Evolutionary conservation across 2,888 invertebrate species (phyloP).

Genomic region (Acanthosoma haemorrhoidale): DNA sequence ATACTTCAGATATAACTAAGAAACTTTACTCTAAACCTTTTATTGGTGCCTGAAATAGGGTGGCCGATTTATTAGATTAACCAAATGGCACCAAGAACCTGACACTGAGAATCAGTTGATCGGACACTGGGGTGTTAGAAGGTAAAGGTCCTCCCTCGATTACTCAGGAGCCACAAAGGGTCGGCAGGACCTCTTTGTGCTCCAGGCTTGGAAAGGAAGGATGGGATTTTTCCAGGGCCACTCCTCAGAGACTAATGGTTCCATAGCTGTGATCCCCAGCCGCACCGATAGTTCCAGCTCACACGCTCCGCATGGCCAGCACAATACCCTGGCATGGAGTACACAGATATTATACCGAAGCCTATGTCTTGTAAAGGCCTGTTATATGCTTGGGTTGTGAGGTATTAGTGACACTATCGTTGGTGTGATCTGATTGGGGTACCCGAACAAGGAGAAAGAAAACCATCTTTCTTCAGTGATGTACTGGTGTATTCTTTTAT

Average conservation of each 20-base stretch:
- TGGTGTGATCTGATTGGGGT: too few relatives aligned
- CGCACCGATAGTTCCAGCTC: neutral
- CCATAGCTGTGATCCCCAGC: neutral
- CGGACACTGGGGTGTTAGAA: constrained; percentile 7
- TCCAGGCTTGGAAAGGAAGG: neutral
- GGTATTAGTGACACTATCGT: too few relatives aligned
- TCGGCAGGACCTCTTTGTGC: neutral
- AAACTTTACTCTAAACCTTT: too few relatives aligned
- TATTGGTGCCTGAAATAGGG: too few relatives aligned
- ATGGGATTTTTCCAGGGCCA: neutral
- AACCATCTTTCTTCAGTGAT: too few relatives aligned
- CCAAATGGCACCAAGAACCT: neutral
- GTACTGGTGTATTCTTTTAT: too few relatives aligned
- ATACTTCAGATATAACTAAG: too few relatives aligned
- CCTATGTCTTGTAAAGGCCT: too few relatives aligned
- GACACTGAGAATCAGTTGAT: neutral
- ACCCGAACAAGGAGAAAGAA: too few relatives aligned
- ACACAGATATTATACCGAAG: too few relatives aligned
- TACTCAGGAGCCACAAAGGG: constrained; percentile 1
- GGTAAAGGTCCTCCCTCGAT: neutral
- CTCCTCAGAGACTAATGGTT: neutral
- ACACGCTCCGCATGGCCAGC: neutral
- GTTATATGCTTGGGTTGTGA: too few relatives aligned
- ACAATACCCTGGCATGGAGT: neutral
- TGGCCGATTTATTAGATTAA: neutral